Base-by-base conservation (phyloP, 2,888 invertebrate species). In the Clitarchus hookeri region DNA sequence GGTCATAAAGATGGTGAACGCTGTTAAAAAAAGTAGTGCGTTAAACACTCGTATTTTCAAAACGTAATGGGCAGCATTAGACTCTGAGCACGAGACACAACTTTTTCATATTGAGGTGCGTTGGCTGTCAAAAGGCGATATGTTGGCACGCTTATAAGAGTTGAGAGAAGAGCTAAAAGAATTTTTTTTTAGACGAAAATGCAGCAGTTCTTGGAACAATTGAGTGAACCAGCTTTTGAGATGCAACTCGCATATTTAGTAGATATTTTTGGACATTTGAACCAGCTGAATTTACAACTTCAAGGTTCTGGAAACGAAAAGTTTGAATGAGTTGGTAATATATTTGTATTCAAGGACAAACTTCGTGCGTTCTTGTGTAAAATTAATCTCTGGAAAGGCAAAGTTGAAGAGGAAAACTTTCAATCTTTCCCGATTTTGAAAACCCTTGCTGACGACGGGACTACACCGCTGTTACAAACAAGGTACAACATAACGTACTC, bases 21-120 rank as follows among this genome's bases (percentile, higher is more conserved):
- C 78, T 78, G 78, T 78, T n/a, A n/a, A n/a, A 25, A 78, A 78
- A 78, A 78, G 78, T 78, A 78, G 26, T 78, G 13, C 13, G 26
- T 23, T 78, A 23, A 78, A 78, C 0, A 78, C 78, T 78, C 9
- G 0, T 78, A 1, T 78, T 78, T 78, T 48, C 48, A 78, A 78
- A 78, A 78, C 11, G 19, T 25, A 0, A 23, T 78, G 78, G 16
- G n/a, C 78, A 78, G 78, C 11, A 11, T 78, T 78, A 23, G 78
- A 23, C n/a, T 11, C n/a, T 12, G 11, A 78, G 78, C n/a, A 78
- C 2, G 78, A 78, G 6, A 6, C 78, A 11, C 19, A 25, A 78
- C 11, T 78, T 78, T 78, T 78, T 78, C 11, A 78, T 78, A 78
- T n/a, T n/a, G n/a, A n/a, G n/a, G n/a, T n/a, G n/a, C n/a, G n/a